A percentile compares a stretch with the other conserved stretches of the same genome.
phyloP scores from a whole-genome alignment of 2,113 vertebrate species.

The Chloebia gouldiae region DNA sequence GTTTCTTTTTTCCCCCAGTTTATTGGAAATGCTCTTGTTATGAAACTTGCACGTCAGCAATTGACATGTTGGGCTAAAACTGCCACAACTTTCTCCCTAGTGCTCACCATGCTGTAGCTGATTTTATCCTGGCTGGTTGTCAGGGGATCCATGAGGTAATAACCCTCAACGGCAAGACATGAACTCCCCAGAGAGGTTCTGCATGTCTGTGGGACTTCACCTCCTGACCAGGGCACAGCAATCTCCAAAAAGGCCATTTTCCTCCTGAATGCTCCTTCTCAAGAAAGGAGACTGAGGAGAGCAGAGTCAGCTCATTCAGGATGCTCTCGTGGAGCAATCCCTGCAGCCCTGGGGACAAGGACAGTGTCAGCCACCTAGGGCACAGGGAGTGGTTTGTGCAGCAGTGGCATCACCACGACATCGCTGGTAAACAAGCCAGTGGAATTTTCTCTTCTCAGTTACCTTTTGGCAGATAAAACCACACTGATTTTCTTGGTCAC shows the following conservation, averaged over 20 bases:
- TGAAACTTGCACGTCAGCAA: not conserved
- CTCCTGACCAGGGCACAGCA: not conserved
- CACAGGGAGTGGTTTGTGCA: not conserved
- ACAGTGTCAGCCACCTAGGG: not conserved
- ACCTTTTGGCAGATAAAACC: not conserved
- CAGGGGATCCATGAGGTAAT: not conserved
- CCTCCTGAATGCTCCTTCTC: not conserved
- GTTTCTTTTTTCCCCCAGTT: not conserved
- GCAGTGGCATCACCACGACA: not conserved
- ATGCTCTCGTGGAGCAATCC: accelerated
- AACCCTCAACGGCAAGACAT: not conserved
- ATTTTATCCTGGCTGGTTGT: not conserved
- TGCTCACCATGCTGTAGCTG: not conserved
- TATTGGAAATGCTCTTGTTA: not conserved
- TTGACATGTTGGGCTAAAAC: not conserved
- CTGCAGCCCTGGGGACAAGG: not conserved
- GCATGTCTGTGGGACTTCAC: not conserved
- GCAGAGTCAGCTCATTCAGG: not conserved
- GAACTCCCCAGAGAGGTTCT: not conserved
- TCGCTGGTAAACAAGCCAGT: not conserved
- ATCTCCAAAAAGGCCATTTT: not conserved
- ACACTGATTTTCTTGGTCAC: not conserved
- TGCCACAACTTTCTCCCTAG: not conserved
- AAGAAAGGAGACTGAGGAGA: not conserved
- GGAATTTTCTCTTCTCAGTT: not conserved